phyloP scores from a whole-genome alignment of 2,888 invertebrate species.

The Lamproptera curius region DNA sequence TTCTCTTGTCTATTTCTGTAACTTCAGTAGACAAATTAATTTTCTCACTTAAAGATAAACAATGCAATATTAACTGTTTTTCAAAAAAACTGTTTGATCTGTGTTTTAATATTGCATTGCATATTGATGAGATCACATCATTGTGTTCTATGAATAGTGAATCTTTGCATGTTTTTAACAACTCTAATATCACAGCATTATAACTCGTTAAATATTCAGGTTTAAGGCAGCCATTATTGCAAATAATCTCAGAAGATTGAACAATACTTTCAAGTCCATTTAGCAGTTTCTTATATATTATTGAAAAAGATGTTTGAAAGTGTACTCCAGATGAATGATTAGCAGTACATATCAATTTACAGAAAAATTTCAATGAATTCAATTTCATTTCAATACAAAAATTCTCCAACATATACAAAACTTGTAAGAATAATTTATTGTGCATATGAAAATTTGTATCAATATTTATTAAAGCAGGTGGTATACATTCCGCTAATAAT shows the following conservation, averaged over 20 bases:
- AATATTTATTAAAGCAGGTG: conserved; percentile 46
- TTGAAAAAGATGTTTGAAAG: conserved; percentile 41
- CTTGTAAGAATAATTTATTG: conserved; percentile 37
- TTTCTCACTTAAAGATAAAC: conserved; percentile 44
- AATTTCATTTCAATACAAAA: conserved; percentile 59
- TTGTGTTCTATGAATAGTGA: conserved; percentile 30
- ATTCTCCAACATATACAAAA: conserved; percentile 51
- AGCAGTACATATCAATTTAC: conserved; percentile 48
- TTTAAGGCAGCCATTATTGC: conserved; percentile 53
- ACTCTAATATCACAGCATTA: conserved; percentile 37
- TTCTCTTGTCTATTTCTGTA: conserved; percentile 43
- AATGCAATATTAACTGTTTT: conserved; percentile 46
- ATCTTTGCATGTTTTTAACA: conserved; percentile 37
- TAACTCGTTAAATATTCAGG: conserved; percentile 40
- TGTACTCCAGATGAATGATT: conserved; percentile 43
- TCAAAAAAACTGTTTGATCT: conserved; percentile 40
- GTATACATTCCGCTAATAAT: conserved; percentile 55
- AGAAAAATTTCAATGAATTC: conserved; percentile 50
- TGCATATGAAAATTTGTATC: conserved; percentile 36
- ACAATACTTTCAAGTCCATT: conserved; percentile 44
- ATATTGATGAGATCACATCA: conserved; percentile 42
- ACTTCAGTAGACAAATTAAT: conserved; percentile 43
- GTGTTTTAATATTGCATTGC: conserved; percentile 41
- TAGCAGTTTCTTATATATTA: conserved; percentile 41
- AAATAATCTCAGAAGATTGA: conserved; percentile 43